These are phyloP conservation scores for Beroe ovata DNA, from an alignment of 37 sponge, comb jelly and placozoan species.

Conservation along the genomic window DNA sequence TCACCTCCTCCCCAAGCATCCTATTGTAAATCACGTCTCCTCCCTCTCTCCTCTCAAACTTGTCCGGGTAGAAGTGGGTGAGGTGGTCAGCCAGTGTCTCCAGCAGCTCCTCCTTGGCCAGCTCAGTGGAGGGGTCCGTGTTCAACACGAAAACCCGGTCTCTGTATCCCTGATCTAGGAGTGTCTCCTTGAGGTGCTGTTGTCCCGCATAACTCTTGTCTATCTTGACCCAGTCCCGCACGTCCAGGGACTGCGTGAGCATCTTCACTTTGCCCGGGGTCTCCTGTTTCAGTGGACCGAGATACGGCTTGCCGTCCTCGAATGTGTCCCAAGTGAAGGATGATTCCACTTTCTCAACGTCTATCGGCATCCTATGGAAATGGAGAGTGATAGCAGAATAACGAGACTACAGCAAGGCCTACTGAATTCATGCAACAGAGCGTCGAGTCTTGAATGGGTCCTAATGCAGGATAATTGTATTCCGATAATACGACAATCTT, in stretches of 20 bases:
- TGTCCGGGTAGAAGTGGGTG: background rate
- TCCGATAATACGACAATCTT: too few species aligned
- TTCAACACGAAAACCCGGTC: background rate
- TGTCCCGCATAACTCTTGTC: background rate
- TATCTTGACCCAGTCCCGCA: background rate
- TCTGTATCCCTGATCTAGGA: background rate
- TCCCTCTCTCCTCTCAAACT: background rate
- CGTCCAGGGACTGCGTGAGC: background rate
- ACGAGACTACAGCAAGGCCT: too few species aligned
- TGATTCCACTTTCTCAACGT: background rate
- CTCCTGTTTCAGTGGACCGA: background rate
- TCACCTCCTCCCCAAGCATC: background rate
- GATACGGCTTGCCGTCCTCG: background rate
- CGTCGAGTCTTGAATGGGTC: too few species aligned
- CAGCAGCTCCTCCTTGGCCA: background rate
- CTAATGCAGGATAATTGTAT: too few species aligned
- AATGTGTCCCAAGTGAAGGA: background rate
- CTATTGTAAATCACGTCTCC: background rate
- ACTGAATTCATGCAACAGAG: too few species aligned
- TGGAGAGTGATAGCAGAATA: too few species aligned
- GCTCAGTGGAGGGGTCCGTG: background rate
- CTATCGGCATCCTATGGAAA: background rate
- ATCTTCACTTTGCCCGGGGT: background rate
- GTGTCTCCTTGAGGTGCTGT: background rate
- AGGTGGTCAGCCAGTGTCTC: background rate